Base-by-base conservation (phyloP, 2,797 vertebrate species). In the Lepilemur septentrionalis region DNA sequence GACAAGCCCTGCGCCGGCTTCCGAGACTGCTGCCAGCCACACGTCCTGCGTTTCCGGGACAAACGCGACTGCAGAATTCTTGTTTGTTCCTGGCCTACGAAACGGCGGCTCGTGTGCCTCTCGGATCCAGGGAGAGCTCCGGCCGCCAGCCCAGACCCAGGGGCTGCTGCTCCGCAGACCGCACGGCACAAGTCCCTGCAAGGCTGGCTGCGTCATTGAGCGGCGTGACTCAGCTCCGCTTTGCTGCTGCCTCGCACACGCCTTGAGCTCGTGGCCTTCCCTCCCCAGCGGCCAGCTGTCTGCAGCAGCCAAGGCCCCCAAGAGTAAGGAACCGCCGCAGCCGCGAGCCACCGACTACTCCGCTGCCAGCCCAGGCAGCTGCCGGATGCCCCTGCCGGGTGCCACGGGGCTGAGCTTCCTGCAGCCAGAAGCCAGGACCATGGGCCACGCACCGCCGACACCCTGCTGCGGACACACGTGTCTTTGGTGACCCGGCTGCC, bases 191-290 rank as follows among this genome's bases (percentile, higher is more conserved):
- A 25, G 28, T 30, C 41, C 41, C 25, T 9, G 14, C 28, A 28
- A 30, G 70, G n/a, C 25, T 4, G 15, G 48, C n/a, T 48, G 55
- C 38, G 35, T 81, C 32, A 32, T 7, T 0, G 20, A n/a, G 50
- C 11, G 1, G 50, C 11, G 1, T 22, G 22, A 9, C 13, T 38
- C 18, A 23, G 14, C 10, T 28, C 20, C 15, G 1, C 17, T 1
- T 9, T 46, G 61, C 25, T 23, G 8, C 67, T 57, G 20, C 50
- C 17, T 52, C 50, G 1, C 50, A 52, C 50, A 20, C 18, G 50
- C 50, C 17, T 3, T 52, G 50, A 7, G 50, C 50, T 18, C 13
- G 17, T 1, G 50, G 50, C 50, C 50, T 18, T 52, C 17, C 50
- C 50, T 52, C 17, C 17, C 50, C 18, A 6, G 6, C 1, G 50